Base-by-base conservation (phyloP, 2,113 vertebrate species). In the Hippocampus zosterae region DNA sequence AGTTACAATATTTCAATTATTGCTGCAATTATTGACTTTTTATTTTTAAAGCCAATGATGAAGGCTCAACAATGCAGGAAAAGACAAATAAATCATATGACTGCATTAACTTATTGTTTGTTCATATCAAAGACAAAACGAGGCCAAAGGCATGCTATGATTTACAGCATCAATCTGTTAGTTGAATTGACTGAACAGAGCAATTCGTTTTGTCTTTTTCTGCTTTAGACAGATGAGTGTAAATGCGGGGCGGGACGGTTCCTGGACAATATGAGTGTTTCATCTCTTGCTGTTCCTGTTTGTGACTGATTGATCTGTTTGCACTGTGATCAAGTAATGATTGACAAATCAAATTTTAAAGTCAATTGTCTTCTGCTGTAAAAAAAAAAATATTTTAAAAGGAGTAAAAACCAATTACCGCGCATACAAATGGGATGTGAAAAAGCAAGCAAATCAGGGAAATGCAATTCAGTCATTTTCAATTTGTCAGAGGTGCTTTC, bases 31-130 rank as follows among this genome's bases (percentile, higher is more conserved):
- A 70, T 57, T 52, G 76, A 80, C 78, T 62, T 79, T 73, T 78
- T 44, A 62, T 59, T 80, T 84, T 73, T 55, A 74, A 69, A 69
- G 75, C 76, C 41, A 67, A 57, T 33, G 75, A 81, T 73, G 46
- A 71, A 40, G 61, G 78, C 65, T 78, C 77, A 65, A 74, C 74
- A 82, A 66, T 65, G 33, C 29, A 41, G 46, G 46, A 62, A 77
- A 71, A 80, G 75, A 71, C 46, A 44, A 87, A 86, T 85, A 69
- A 65, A 56, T 79, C 61, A 74, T 81, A 86, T 86, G 62, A 75
- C 67, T 69, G 50, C 70, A 68, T 78, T 46, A 78, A 77, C 64
- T 72, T 73, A 81, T 80, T 80, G 74, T 69, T 70, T 75, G 66
- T 75, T 83, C 68, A 71, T 59, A 76, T 78, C 72, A 77, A 67